These are phyloP conservation scores for Calidris pugnax DNA, from an alignment of 2,113 vertebrate genomes.

Conservation along the genomic window DNA sequence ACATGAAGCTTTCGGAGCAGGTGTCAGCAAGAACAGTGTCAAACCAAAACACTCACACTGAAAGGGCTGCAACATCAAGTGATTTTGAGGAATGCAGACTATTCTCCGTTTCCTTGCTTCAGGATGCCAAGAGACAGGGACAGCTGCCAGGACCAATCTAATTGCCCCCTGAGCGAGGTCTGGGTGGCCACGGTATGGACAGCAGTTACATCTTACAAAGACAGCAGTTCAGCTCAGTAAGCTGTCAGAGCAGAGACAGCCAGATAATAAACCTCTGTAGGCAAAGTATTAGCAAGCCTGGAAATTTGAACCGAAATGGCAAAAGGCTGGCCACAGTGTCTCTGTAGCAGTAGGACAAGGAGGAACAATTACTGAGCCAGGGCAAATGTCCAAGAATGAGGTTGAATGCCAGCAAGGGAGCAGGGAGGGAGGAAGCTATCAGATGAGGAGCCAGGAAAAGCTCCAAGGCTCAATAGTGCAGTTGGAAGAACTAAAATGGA, in stretches of 20 bases:
- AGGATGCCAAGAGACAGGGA: neutral
- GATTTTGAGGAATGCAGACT: neutral
- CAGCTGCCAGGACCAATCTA: neutral
- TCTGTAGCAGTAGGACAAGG: neutral
- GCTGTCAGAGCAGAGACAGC: neutral
- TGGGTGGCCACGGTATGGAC: rapidly evolving
- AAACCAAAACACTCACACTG: neutral
- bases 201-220: neutral
- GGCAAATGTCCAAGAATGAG: slow-evolving; percentile 28
- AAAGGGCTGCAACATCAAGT: neutral
- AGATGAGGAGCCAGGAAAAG: slow-evolving; percentile 28
- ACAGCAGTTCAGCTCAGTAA: neutral
- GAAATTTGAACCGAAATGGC: neutral
- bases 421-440: slow-evolving; percentile 17
- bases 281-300: neutral
- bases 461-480: neutral
- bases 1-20: slow-evolving; percentile 8
- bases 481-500: slow-evolving; percentile 33
- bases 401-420: slow-evolving; percentile 14
- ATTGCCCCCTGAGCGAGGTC: neutral
- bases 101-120: neutral
- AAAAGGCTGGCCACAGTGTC: rapidly evolving
- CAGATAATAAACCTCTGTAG: neutral
- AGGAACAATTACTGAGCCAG: neutral
- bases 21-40: neutral